Evolutionary conservation across 2,113 vertebrate genomes (phyloP).

Genomic region (Rhinopomastus cyanomelas): DNA sequence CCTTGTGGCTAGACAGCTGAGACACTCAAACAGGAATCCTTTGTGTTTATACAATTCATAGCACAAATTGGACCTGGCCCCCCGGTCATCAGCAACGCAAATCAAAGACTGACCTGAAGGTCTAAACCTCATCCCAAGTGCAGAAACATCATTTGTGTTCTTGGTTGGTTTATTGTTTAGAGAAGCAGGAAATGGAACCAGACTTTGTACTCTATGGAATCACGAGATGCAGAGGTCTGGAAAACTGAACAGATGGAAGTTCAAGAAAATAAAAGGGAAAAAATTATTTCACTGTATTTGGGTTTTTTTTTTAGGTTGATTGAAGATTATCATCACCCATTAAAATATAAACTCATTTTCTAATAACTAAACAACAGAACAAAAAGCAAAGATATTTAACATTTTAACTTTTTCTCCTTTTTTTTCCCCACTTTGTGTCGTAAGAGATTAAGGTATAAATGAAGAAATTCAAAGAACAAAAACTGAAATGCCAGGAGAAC

Average conservation of each 20-base stretch:
- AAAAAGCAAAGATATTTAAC: background rate
- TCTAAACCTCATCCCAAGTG: background rate
- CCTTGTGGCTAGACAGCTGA: background rate
- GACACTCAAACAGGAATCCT: background rate
- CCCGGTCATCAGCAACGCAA: background rate
- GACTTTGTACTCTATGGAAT: background rate
- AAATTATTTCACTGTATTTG: background rate
- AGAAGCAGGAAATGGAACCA: background rate
- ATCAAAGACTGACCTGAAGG: slow-evolving; percentile 1
- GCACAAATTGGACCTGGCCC: background rate
- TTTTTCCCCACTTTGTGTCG: background rate
- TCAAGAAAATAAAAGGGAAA: background rate
- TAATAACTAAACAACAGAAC: background rate
- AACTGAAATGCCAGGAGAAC: background rate
- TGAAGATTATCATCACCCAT: background rate
- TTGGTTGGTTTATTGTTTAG: background rate
- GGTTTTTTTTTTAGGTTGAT: background rate
- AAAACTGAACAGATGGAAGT: background rate
- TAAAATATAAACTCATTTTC: background rate
- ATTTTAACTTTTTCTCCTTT: background rate
- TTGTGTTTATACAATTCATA: background rate
- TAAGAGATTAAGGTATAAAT: background rate
- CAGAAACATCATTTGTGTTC: background rate
- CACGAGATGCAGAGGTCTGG: background rate
- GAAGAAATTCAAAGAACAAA: background rate